These are phyloP conservation scores for Minunthozetes semirufus DNA, from an alignment of 2,888 invertebrate species.

Conservation along the genomic window DNA sequence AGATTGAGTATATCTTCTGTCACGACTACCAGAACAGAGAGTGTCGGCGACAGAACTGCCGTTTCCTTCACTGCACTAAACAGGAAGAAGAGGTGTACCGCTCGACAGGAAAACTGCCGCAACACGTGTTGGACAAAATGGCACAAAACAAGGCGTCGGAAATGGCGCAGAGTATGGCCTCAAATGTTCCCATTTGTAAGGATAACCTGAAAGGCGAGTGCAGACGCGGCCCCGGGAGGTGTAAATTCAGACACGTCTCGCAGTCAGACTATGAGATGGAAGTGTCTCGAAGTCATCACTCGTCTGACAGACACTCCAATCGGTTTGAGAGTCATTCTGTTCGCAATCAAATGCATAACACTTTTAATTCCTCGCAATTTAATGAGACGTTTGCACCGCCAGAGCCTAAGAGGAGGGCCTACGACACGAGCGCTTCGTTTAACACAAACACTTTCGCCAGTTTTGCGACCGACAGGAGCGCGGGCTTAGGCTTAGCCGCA, in stretches of 20 bases:
- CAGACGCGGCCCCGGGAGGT: slow-evolving; percentile 51
- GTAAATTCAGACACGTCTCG: slow-evolving; percentile 52
- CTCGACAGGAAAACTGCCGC: slow-evolving; percentile 64
- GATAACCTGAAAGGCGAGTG: slow-evolving; percentile 58
- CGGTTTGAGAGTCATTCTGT: not conserved
- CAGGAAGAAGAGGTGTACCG: slow-evolving; percentile 66
- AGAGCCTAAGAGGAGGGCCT: slow-evolving; percentile 23
- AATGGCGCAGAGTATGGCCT: slow-evolving; percentile 9
- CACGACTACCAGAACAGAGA: slow-evolving; percentile 64
- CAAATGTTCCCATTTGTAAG: slow-evolving; percentile 55
- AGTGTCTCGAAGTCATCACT: slow-evolving; percentile 8
- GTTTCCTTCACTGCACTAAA: slow-evolving; percentile 67
- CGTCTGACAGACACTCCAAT: slow-evolving; percentile 27
- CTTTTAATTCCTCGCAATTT: not conserved
- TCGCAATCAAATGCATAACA: slow-evolving; percentile 21
- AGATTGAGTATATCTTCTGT: slow-evolving; percentile 51
- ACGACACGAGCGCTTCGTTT: slow-evolving; percentile 4
- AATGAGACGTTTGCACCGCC: slow-evolving; percentile 19
- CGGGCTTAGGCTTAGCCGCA: slow-evolving; percentile 5
- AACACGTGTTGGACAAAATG: slow-evolving; percentile 52
- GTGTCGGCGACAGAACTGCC: slow-evolving; percentile 65
- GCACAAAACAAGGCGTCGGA: slow-evolving; percentile 23
- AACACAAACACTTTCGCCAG: not conserved
- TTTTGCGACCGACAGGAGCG: slow-evolving; percentile 14
- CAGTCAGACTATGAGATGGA: slow-evolving; percentile 17